Base-by-base conservation (phyloP, 2,113 vertebrate genomes). In the Hydrolagus affinis region DNA sequence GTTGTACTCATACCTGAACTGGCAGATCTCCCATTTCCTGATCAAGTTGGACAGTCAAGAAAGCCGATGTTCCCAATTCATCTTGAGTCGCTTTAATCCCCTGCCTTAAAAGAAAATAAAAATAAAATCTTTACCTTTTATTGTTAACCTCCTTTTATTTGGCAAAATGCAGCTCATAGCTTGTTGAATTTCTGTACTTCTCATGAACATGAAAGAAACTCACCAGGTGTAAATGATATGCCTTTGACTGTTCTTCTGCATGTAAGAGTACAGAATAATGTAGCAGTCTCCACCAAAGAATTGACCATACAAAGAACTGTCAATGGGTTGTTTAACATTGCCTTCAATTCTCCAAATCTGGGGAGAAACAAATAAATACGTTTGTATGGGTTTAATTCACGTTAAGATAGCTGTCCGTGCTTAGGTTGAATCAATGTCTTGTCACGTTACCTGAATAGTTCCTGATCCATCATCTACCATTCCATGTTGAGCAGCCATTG, bases 211-310 rank as follows among this genome's bases (percentile, higher is more conserved):
- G 59, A 59, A 25, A 32, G 62, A 14, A 17, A 88, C 90, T 87
- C 85, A 94, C 94, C 94, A 94, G 71, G 87, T 93, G 87, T 94
- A 94, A 89, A 94, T 94, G 89, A 94, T 91, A 60, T 92, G 90
- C 86, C 89, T 89, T 70, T 89, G 74, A 68, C 44, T 88, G 72
- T 88, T 19, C 69, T 87, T 90, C 0, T 12, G 1, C 0, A 85
- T 87, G 88, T 94, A 94, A 66, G 89, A 85, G 90, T 94, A 94
- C 71, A 89, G 89, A 80, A 94, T 86, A 89, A 94, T 87, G 88
- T 94, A 94, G 83, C 93, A 93, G 91, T 94, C 93, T 44, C 93
- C 94, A 86, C 94, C 94, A 78, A 86, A 93, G 88, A 94, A 94
- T 44, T 94, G 91, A 15, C 93, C 93, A 11, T 92, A 87, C 14